Percentiles rank a stretch among this genome's conserved stretches.
These are phyloP conservation scores for Craniophora ligustri DNA, from an alignment of 2,888 invertebrate genomes.

Conservation along the genomic window DNA sequence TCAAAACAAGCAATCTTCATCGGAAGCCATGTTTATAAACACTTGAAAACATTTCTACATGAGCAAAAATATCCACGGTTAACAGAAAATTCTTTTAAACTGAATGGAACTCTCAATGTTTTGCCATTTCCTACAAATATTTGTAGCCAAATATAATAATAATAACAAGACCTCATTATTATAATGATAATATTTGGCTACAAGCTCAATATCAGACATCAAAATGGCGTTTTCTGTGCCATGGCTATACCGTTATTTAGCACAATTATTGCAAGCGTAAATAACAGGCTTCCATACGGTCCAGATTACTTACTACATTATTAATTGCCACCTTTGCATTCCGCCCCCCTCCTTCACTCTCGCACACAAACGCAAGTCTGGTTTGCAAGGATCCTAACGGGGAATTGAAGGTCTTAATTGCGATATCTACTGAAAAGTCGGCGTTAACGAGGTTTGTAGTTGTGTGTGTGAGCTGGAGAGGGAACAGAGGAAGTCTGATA, in stretches of 20 bases:
- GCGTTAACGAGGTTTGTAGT: not conserved
- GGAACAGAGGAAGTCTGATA: slow-evolving; percentile 14
- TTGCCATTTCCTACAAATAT: no score
- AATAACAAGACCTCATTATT: no score
- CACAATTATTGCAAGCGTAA: slow-evolving; percentile 40
- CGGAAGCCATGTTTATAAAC: no score
- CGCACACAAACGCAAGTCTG: not conserved
- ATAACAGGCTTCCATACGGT: slow-evolving; percentile 42
- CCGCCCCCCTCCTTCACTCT: not conserved
- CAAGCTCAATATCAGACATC: not conserved
- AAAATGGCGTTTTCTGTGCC: slow-evolving; percentile 1
- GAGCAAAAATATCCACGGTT: no score
- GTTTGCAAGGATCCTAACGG: not conserved
- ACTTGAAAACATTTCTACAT: no score
- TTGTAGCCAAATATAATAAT: no score
- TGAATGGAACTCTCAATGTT: no score
- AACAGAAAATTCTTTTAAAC: no score
- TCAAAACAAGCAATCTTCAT: no score
- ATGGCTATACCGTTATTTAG: slow-evolving; percentile 27
- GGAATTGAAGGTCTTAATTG: not conserved
- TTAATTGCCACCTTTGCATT: not conserved
- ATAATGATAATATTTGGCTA: not conserved
- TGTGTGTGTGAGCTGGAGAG: slow-evolving; percentile 1
- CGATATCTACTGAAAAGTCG: not conserved
- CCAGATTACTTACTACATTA: slow-evolving; percentile 16